Base-by-base conservation (phyloP, 2,797 vertebrate species). In the Gastrophryne carolinensis region DNA sequence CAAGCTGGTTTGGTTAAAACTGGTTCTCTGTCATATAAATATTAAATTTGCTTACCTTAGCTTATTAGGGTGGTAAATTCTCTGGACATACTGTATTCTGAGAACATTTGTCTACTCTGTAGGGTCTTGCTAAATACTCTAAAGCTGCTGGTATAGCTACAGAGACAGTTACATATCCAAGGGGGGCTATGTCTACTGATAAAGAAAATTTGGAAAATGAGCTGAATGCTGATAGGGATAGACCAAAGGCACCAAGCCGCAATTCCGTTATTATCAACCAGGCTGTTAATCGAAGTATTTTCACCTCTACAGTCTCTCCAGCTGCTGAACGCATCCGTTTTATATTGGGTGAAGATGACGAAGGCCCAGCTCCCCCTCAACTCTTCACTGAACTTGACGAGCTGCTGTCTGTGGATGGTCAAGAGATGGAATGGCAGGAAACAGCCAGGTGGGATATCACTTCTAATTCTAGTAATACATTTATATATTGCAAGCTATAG, bases 361-460 rank as follows among this genome's bases (percentile, higher is more conserved):
- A 98, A 63, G 95, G 95, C 41, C 96, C 96, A 0, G 87, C 96
- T 0, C 95, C 95, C 1, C 97, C 98, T 0, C 98, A 99, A 72
- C 97, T 99, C 84, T 99, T 99, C 89, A 99, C 96, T 0, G 98
- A 99, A 88, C 83, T 99, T 90, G 98, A 99, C 11, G 98, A 99
- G 68, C 91, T 99, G 8, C 90, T 98, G 87, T 91, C 95, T 0
- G 88, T 96, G 65, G 96, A 99, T 1, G 98, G 97, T 3, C 96
- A 98, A 83, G 96, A 98, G 86, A 96, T 98, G 97, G 98, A 99
- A 73, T 98, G 98, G 98, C 97, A 98, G 83, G 98, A 99, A 86
- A 98, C 96, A 0, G 98, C 98, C 37, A 97, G 98, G 98, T 98
- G 92, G 89, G 90, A 17, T 50, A 41, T 8, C 13, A 19, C 15